Conservation (phyloP, 2,888 invertebrate genomes). For the Sisyra terminalis region DNA sequence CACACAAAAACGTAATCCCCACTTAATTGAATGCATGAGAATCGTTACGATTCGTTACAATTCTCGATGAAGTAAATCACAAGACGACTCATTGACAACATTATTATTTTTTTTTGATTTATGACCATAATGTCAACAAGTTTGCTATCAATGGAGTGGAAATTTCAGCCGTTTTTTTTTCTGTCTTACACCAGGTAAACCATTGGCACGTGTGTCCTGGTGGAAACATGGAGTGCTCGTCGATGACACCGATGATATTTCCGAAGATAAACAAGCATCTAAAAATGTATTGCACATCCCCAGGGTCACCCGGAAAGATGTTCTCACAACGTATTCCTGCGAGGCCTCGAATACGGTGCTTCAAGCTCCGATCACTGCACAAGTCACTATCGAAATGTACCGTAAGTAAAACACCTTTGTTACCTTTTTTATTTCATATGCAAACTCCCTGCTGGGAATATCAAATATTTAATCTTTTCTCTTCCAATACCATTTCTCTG, state of each 20-base stretch:
- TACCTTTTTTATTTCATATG: neutral
- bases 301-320: neutral
- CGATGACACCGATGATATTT: conserved; percentile 5
- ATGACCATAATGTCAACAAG: too few species aligned
- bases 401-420: conserved; percentile 1
- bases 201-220: conserved; percentile 3
- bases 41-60: too few species aligned
- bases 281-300: conserved; percentile 2
- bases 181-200: conserved; percentile 1
- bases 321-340: conserved; percentile 4
- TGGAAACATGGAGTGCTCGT: conserved; percentile 3
- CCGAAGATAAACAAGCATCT: neutral
- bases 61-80: too few species aligned
- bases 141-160: too few species aligned
- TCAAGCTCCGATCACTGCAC: conserved; percentile 3
- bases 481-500: too few species aligned
- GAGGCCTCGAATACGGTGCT: conserved; percentile 2
- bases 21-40: too few species aligned
- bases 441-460: too few species aligned
- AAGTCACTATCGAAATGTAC: conserved; percentile 5
- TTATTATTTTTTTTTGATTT: too few species aligned
- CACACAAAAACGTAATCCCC: too few species aligned
- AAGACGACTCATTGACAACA: too few species aligned
- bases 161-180: too few species aligned
- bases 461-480: too few species aligned